Evolutionary conservation across 1,140 invertebrate species (phyloP).

Genomic region (Phymorhynchus buccinoides): DNA sequence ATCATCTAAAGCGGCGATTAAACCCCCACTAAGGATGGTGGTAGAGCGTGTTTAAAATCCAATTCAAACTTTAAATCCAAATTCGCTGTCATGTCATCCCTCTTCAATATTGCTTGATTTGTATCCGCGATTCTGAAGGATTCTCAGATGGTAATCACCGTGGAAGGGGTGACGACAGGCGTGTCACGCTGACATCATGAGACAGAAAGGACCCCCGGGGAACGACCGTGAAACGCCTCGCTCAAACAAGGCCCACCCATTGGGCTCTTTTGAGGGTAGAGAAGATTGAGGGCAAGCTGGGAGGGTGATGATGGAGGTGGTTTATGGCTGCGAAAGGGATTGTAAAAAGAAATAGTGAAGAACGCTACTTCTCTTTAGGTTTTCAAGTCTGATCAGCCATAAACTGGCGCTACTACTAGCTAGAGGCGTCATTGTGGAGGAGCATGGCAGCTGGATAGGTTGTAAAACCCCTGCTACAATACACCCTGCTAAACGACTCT

Average conservation of each 20-base stretch:
- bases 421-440: background rate
- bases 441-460: slow-evolving; percentile 5
- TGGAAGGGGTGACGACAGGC: background rate
- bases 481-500: background rate
- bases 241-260: slow-evolving; percentile 2
- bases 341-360: slow-evolving; percentile 3
- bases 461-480: background rate
- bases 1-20: no score
- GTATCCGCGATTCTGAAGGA: background rate
- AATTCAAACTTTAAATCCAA: background rate
- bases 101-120: background rate
- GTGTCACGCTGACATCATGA: background rate
- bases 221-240: background rate
- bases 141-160: background rate
- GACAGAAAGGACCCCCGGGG: background rate
- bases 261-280: background rate
- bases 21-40: no score
- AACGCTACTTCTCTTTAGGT: slow-evolving; percentile 31
- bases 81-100: background rate
- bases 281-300: background rate
- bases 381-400: slow-evolving; percentile 28
- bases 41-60: background rate
- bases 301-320: background rate
- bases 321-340: slow-evolving; percentile 1
- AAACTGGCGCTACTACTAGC: background rate